phyloP scores from a whole-genome alignment of 2,113 vertebrate species.

The Accipiter virgatus region DNA sequence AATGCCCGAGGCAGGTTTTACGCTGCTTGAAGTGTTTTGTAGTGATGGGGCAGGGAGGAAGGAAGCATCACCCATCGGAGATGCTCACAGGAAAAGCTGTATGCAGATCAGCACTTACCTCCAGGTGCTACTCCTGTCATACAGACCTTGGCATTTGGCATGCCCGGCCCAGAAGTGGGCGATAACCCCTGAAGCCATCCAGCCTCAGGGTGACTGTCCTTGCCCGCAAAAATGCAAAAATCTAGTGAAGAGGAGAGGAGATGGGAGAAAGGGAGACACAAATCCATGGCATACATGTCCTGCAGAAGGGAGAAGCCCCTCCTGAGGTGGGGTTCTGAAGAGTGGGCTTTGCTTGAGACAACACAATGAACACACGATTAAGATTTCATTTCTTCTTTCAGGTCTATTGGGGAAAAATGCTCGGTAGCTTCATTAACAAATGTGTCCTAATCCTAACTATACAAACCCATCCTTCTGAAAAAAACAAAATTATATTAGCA shows the following conservation, averaged over 20 bases:
- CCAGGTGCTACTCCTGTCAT: neutral
- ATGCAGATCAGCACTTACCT: neutral
- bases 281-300: rapidly evolving
- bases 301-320: neutral
- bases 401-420: neutral
- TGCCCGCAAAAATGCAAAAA: neutral
- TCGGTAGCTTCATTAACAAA: constrained; percentile 9
- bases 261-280: neutral
- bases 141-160: neutral
- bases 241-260: neutral
- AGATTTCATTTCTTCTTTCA: neutral
- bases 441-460: neutral
- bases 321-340: neutral
- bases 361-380: neutral
- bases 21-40: neutral
- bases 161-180: neutral
- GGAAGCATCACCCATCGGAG: neutral
- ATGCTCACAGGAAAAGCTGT: neutral
- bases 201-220: neutral
- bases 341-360: neutral
- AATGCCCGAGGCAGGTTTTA: neutral
- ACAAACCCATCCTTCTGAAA: neutral
- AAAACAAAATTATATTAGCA: neutral
- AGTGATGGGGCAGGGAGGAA: neutral
- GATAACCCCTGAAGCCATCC: neutral